Base-by-base conservation (phyloP, 2,113 vertebrate genomes). In the Gadus macrocephalus region DNA sequence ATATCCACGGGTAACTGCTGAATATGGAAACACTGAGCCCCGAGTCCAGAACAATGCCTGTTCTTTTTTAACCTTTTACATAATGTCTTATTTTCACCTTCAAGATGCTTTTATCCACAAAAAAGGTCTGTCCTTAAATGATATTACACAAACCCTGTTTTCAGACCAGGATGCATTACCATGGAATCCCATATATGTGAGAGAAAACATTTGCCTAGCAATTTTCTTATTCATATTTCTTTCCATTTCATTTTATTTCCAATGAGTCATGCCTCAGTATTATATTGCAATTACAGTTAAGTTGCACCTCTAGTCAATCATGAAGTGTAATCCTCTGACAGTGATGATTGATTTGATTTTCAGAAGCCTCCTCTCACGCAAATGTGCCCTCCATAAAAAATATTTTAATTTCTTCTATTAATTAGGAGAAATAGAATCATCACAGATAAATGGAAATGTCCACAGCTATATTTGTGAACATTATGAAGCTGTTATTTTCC, bases 271-370 rank as follows among this genome's bases (percentile, higher is more conserved):
- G 81, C 85, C 83, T 82, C 83, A 77, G 78, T 81, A 88, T 89
- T 78, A 85, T 83, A 76, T 77, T 74, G 78, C 81, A 88, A 89
- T 90, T 88, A 89, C 77, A 87, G 89, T 82, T 67, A 76, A 73
- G 81, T 81, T 82, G 87, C 86, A 86, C 87, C 84, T 86, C 87
- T 83, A 71, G 79, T 79, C 70, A 66, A 68, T 69, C 70, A 78
- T 86, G 79, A 86, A 88, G 78, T 79, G 27, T 80, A 84, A 85
- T 88, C 87, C 76, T 82, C 74, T 75, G 72, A 81, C 49, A 82
- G 74, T 22, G 64, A 79, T 82, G 79, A 88, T 88, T 87, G 78
- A 88, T 89, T 88, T 76, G 66, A 82, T 84, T 83, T 87, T 81
- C 73, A 60, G 64, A 70, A 64, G 70, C 78, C 84, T 80, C 42